Base-by-base conservation (phyloP, 2,113 vertebrate genomes). In the Pardalotus punctatus region DNA sequence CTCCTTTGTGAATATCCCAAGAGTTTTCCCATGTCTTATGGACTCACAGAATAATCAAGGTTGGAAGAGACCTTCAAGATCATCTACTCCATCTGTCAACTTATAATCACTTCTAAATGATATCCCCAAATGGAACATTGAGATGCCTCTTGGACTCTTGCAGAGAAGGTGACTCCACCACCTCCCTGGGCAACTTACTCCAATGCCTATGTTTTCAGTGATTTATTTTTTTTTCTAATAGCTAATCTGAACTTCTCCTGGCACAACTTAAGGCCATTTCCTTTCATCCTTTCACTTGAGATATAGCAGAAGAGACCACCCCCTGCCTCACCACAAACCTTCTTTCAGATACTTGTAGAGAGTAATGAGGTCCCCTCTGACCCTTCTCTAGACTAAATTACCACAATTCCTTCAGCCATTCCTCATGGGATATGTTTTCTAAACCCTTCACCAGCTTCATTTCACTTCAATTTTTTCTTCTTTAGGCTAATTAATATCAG, bases 51-150 rank as follows among this genome's bases (percentile, higher is more conserved):
- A 28, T 38, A 28, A 53, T 38, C 23, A 15, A 43, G 10, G 4
- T 13, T 78, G 19, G 22, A 69, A 61, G 33, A 61, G 10, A 69
- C 19, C 15, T 69, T 78, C 62, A 69, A 77, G 62, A 60, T 33
- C 27, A 43, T 33, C 27, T 51, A 6, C 33, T 45, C 38, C 28
- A 61, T 45, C 18, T 23, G 4, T 28, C 60, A 61, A 28, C 1
- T 10, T 18, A 43, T 33, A 36, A 33, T 45, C 18, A 33, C 10
- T 60, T 53, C 28, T 38, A n/a, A 69, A 78, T 0, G 0, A 53
- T 38, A 53, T 20, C 6, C 15, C 19, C 15, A 61, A 53, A 19
- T n/a, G 23, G 22, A 36, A 28, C 28, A 20, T 0, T 22, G 54
- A 67, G 53, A 43, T 36, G 12, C 9, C 11, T 43, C 31, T 42